Conservation (phyloP, 1,140 invertebrate genomes). For the Drosophila virilis region DNA sequence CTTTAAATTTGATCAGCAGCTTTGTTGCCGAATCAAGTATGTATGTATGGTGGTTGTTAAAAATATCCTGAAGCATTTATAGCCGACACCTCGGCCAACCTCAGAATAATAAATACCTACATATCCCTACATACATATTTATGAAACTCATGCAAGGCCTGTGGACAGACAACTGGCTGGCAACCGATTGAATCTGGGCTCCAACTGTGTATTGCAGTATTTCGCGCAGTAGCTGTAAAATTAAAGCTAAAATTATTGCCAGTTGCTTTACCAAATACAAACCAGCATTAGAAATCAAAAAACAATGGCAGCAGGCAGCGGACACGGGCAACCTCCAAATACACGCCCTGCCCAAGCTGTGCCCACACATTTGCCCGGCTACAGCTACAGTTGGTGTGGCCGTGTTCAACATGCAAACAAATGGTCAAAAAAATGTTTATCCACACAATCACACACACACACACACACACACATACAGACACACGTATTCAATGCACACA, state of each 20-base stretch:
- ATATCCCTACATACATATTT: conserved; percentile 18
- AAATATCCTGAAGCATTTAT: conserved; percentile 49
- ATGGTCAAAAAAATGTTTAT: conserved; percentile 76
- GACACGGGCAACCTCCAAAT: conserved; percentile 10
- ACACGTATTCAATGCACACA: conserved; percentile 3
- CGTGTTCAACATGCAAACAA: conserved; percentile 79
- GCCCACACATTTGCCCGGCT: conserved; percentile 1
- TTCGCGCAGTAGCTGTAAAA: neutral
- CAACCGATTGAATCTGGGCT: conserved; percentile 29
- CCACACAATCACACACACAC: conserved; percentile 44
- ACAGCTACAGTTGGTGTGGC: conserved; percentile 56
- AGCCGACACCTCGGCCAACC: conserved; percentile 54
- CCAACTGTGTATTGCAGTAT: neutral
- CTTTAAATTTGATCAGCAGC: conserved; percentile 7
- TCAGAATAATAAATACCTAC: conserved; percentile 54
- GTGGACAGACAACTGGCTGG: conserved; percentile 12
- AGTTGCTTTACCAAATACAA: conserved; percentile 42
- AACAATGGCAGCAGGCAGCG: conserved; percentile 55
- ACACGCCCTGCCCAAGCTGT: conserved; percentile 7
- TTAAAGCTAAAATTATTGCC: conserved; percentile 64
- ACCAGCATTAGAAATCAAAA: conserved; percentile 76
- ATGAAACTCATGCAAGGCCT: conserved; percentile 22
- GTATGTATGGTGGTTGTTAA: conserved; percentile 10
- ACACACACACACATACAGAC: conserved; percentile 22
- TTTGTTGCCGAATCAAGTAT: neutral